Conservation (phyloP, 2,113 vertebrate species). For the Orthonyx spaldingii region DNA sequence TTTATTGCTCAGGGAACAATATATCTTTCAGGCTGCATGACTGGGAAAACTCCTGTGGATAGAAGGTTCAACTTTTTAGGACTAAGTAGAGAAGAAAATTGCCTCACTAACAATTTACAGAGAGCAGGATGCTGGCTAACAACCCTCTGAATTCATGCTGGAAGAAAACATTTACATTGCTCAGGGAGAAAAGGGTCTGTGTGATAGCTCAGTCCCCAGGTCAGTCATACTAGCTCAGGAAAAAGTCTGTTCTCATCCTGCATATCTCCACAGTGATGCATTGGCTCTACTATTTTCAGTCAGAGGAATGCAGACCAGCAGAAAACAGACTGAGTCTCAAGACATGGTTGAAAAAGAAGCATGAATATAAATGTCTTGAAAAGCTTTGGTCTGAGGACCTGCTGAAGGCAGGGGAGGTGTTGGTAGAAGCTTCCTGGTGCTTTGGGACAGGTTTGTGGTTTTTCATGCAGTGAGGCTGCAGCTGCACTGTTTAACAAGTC, state of each 20-base stretch:
- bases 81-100: neutral
- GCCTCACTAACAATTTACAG: neutral
- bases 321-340: neutral
- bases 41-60: neutral
- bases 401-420: neutral
- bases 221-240: neutral
- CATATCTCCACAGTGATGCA: rapidly evolving
- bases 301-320: neutral
- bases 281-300: neutral
- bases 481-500: neutral
- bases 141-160: neutral
- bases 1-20: neutral
- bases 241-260: neutral
- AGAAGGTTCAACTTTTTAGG: neutral
- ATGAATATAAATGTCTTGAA: neutral
- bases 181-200: neutral
- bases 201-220: neutral
- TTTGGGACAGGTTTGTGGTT: neutral
- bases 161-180: neutral
- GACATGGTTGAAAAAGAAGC: neutral
- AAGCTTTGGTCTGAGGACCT: neutral
- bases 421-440: neutral
- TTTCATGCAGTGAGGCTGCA: neutral
- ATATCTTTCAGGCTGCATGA: neutral
- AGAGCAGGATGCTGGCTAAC: neutral